These are phyloP conservation scores for Scaptomyza cyrtandrae DNA, from an alignment of 2,888 invertebrate genomes.

Conservation along the genomic window DNA sequence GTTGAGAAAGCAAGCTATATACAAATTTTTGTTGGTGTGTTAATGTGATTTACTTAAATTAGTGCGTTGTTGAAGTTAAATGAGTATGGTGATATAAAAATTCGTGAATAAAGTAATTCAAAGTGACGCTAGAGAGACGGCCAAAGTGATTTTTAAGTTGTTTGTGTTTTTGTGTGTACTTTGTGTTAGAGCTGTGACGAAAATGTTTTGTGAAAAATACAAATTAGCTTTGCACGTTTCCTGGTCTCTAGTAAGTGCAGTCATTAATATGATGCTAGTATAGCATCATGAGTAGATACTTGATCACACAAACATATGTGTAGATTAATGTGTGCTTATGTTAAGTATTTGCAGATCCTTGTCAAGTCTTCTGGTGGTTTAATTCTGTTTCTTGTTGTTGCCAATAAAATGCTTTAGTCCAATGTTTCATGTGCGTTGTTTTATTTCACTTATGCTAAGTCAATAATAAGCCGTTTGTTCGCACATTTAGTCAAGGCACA, in stretches of 20 bases:
- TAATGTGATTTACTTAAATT: constrained; percentile 10
- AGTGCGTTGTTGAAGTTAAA: constrained; percentile 8
- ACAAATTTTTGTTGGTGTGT: constrained; percentile 27
- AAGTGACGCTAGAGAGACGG: neutral
- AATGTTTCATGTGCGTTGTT: constrained; percentile 48
- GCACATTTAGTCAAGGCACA: constrained; percentile 4
- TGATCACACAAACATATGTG: neutral
- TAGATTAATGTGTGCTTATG: constrained; percentile 3
- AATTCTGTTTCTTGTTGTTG: constrained; percentile 19
- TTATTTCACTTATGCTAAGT: constrained; percentile 44
- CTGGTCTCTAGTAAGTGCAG: constrained; percentile 14
- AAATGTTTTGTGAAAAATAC: constrained; percentile 1
- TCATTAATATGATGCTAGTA: neutral
- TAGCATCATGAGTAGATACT: neutral
- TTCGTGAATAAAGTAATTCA: neutral
- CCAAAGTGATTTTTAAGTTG: neutral
- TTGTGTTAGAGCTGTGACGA: neutral
- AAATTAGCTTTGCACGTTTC: constrained; percentile 8
- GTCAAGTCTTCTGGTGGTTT: constrained; percentile 9
- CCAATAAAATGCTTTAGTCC: constrained; percentile 43
- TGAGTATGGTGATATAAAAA: neutral
- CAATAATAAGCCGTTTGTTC: constrained; percentile 11
- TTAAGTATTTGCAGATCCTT: neutral
- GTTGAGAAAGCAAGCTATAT: constrained; percentile 16
- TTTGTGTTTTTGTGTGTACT: neutral